Percentiles rank a stretch among this genome's conserved stretches.
phyloP scores from a whole-genome alignment of 1,140 invertebrate genomes.

The Drosophila albomicans region DNA sequence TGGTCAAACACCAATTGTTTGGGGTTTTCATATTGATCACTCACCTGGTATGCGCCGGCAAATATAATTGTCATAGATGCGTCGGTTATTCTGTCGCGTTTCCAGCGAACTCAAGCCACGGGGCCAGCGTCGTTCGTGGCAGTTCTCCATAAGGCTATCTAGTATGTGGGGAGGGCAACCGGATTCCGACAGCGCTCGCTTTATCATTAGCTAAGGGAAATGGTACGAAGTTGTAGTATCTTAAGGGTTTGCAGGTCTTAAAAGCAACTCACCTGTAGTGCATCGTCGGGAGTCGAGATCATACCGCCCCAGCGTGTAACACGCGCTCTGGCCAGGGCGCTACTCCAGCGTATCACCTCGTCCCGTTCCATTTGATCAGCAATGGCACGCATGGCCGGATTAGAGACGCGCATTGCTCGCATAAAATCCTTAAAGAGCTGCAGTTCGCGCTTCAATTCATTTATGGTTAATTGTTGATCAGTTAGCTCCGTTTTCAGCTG shows the following conservation, averaged over 20 bases:
- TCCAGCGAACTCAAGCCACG: conserved; percentile 96
- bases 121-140: conserved; percentile 97
- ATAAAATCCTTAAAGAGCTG: conserved; percentile 95
- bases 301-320: conserved; percentile 98
- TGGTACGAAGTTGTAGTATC: not conserved
- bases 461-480: conserved; percentile 94
- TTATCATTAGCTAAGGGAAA: conserved; percentile 92
- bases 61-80: conserved; percentile 95
- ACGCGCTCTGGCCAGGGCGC: conserved; percentile 92
- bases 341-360: conserved; percentile 96
- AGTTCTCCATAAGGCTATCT: conserved; percentile 98
- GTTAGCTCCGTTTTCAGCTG: conserved; percentile 94
- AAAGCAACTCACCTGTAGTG: conserved; percentile 90
- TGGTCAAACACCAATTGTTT: conserved; percentile 4
- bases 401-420: conserved; percentile 94
- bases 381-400: conserved; percentile 94
- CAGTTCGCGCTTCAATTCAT: conserved; percentile 95
- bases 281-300: conserved; percentile 93
- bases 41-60: conserved; percentile 95
- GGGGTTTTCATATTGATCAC: not conserved
- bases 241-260: not conserved
- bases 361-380: conserved; percentile 96
- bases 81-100: conserved; percentile 95
- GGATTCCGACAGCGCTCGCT: conserved; percentile 95
- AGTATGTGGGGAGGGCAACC: conserved; percentile 96